Base-by-base conservation (phyloP, 2,888 invertebrate species). In the Malthinus flaveolus region DNA sequence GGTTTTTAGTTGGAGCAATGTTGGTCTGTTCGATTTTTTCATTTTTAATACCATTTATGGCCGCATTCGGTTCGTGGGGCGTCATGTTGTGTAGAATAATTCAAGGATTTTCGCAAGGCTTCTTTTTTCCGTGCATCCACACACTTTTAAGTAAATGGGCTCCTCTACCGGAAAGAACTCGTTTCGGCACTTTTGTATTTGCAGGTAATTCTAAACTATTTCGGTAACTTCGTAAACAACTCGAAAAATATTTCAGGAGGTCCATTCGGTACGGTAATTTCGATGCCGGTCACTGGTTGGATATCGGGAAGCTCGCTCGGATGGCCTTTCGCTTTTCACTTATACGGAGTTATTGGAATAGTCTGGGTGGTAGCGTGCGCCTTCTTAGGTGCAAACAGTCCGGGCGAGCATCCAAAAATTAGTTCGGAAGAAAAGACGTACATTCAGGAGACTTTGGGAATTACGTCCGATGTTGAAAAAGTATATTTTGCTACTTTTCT, bases 301-400 rank as follows among this genome's bases (percentile, higher is more conserved):
- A 78, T 92, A 37, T 81, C 89, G 0, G 85, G 85, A 1, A 84
- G 86, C 0, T 66, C 78, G 0, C 80, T 84, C 70, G 90, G 90
- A 0, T 91, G 91, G 91, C 86, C 87, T 1, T 84, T 87, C n/a
- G 86, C 88, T 60, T 90, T 90, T 76, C 91, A 90, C 71, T 74
- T 84, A 1, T 87, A 87, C 66, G 90, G 89, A 0, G 77, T 79
- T 5, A 72, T 84, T 1, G 85, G 87, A 0, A 69, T 83, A 0
- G 10, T 83, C 0, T 89, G 88, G 87, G 75, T 82, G 0, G 58
- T 84, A 0, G 62, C 75, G 0, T 89, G 85, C 78, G 77, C 82
- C 7, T 75, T 85, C 50, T 76, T 86, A 10, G 90, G 88, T 0
- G 81, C 86, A 8, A 85, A 84, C 58, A 83, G 84, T 0, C 90